phyloP scores from a whole-genome alignment of 2,888 invertebrate species.

The Apoda limacodes region DNA sequence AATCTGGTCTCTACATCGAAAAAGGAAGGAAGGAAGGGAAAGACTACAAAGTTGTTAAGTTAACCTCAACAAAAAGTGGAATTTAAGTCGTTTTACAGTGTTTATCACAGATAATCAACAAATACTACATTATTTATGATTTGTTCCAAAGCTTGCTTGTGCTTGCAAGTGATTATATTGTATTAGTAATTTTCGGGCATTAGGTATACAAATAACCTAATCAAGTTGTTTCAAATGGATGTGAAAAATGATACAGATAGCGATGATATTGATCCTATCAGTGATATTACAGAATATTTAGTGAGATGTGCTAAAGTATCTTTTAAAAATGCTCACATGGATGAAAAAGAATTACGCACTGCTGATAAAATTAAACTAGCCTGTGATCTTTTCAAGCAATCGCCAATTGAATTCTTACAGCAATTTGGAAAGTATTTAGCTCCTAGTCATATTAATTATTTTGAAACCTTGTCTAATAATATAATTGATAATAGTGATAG shows the following conservation, averaged over 20 bases:
- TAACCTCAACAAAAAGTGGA: too few species aligned
- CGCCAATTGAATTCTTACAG: conserved; percentile 77
- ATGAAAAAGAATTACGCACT: conserved; percentile 78
- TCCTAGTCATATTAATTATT: conserved; percentile 76
- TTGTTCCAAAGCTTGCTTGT: too few species aligned
- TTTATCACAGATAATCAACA: too few species aligned
- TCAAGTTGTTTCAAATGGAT: too few species aligned
- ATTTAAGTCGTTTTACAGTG: too few species aligned
- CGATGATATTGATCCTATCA: conserved; percentile 41
- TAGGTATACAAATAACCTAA: too few species aligned
- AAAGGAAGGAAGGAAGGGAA: too few species aligned
- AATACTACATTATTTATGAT: too few species aligned
- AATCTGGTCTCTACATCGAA: too few species aligned
- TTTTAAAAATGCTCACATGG: conserved; percentile 86
- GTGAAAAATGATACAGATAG: conserved; percentile 25
- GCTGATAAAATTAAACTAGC: conserved; percentile 80
- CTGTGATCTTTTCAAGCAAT: conserved; percentile 71
- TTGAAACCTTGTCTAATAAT: conserved; percentile 51
- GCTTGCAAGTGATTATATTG: too few species aligned
- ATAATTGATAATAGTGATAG: conserved; percentile 38
- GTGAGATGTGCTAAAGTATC: conserved; percentile 71
- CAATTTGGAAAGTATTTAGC: conserved; percentile 82
- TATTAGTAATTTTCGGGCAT: too few species aligned
- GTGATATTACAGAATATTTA: conserved; percentile 73
- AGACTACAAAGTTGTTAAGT: too few species aligned